Percentiles rank a stretch among this genome's conserved stretches.
Evolutionary conservation across 2,797 vertebrate genomes (phyloP).

Genomic region (Helarctos malayanus): DNA sequence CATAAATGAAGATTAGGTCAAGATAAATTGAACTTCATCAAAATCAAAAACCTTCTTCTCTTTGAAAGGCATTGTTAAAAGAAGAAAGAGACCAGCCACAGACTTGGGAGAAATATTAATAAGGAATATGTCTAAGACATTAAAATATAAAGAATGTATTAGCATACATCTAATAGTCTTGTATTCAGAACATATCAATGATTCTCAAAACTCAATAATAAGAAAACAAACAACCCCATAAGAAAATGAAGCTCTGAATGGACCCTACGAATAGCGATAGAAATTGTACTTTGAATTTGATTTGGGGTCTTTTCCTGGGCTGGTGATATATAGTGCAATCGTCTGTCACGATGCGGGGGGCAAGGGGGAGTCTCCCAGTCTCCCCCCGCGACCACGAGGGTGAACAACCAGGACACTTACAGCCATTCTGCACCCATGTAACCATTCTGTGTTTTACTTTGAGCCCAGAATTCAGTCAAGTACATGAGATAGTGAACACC

Average conservation of each 20-base stretch:
- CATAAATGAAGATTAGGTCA: background rate
- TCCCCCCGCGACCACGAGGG: rapidly evolving
- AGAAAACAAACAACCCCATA: background rate
- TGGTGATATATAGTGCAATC: background rate
- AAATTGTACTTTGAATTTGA: background rate
- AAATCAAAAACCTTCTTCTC: background rate
- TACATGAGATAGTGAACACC: background rate
- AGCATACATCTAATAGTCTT: background rate
- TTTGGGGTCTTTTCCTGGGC: background rate
- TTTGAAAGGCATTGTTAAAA: background rate
- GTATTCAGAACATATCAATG: background rate
- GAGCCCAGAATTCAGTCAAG: background rate
- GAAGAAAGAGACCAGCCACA: background rate
- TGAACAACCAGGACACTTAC: background rate
- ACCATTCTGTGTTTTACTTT: background rate
- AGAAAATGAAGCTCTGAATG: background rate
- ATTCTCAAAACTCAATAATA: background rate
- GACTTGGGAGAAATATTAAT: background rate
- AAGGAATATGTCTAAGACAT: background rate
- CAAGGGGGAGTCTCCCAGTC: background rate
- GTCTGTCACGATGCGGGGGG: background rate
- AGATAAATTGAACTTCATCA: background rate
- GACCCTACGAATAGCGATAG: background rate
- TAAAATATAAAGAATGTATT: background rate
- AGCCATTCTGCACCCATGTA: background rate